These are phyloP conservation scores for Papilio gigon DNA, from an alignment of 2,888 invertebrate genomes.

Conservation along the genomic window DNA sequence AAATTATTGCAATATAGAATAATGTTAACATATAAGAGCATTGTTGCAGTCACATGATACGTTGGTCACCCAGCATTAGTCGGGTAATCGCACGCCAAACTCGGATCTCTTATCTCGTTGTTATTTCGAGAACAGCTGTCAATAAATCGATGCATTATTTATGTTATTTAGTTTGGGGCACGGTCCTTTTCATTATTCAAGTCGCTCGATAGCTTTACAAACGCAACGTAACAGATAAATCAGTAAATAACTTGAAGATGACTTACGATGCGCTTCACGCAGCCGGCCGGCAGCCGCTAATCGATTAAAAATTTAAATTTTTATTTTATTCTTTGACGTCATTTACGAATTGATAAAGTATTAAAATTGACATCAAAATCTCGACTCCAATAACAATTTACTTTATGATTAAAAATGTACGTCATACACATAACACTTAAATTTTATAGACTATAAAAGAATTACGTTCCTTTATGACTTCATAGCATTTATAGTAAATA, in stretches of 20 bases:
- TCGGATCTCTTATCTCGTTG: background rate
- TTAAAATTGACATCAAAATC: conserved; percentile 32
- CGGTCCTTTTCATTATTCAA: conserved; percentile 35
- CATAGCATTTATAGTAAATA: conserved; percentile 12
- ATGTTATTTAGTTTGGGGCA: background rate
- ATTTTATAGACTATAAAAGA: conserved; percentile 37
- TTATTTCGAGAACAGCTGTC: background rate
- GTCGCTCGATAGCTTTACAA: conserved; percentile 32
- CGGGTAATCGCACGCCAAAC: conserved; percentile 19
- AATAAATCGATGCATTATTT: conserved; percentile 1
- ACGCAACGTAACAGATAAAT: conserved; percentile 45
- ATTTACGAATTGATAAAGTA: conserved; percentile 23
- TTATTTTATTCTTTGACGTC: conserved; percentile 35
- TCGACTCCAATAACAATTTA: conserved; percentile 34
- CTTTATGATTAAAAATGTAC: conserved; percentile 32
- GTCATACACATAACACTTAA: conserved; percentile 37
- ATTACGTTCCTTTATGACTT: conserved; percentile 28
- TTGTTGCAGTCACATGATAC: conserved; percentile 15
- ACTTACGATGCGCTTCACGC: conserved; percentile 4
- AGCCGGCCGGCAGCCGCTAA: background rate
- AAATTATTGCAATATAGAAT: too few species aligned
- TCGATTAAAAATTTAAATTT: too few species aligned
- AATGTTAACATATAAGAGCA: too few species aligned
- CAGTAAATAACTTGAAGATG: conserved; percentile 41
- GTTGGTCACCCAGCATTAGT: background rate